Conservation (phyloP, 2,113 vertebrate species). For the Calypte anna region DNA sequence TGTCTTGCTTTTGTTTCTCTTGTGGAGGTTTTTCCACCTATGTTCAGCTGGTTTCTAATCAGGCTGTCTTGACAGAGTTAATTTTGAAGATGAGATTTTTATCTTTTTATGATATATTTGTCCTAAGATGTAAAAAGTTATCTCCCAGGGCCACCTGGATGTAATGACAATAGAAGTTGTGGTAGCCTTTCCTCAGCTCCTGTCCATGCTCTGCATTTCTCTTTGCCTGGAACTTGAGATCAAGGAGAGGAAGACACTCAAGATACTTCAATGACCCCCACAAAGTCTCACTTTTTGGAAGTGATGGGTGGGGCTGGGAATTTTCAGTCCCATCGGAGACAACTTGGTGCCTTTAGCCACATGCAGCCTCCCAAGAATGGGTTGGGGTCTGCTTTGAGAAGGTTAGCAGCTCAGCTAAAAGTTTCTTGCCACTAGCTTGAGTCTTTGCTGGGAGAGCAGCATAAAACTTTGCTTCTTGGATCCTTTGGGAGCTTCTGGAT, state of each 20-base stretch:
- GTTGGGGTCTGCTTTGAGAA: not conserved
- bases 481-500: not conserved
- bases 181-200: not conserved
- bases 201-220: not conserved
- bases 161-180: not conserved
- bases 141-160: not conserved
- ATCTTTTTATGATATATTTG: not conserved
- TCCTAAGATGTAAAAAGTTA: not conserved
- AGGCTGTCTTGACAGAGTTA: not conserved
- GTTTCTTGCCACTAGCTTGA: not conserved
- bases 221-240: not conserved
- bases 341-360: not conserved
- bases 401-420: not conserved
- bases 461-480: not conserved
- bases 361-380: not conserved
- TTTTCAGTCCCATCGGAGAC: not conserved
- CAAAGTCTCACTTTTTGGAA: not conserved
- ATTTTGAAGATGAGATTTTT: not conserved
- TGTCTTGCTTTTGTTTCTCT: not conserved
- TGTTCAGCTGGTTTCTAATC: not conserved
- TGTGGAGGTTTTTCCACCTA: not conserved
- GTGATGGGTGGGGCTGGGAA: not conserved
- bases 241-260: not conserved
- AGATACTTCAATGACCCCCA: not conserved
- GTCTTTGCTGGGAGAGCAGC: not conserved